phyloP scores from a whole-genome alignment of 2,113 vertebrate species.

The Fulica atra region DNA sequence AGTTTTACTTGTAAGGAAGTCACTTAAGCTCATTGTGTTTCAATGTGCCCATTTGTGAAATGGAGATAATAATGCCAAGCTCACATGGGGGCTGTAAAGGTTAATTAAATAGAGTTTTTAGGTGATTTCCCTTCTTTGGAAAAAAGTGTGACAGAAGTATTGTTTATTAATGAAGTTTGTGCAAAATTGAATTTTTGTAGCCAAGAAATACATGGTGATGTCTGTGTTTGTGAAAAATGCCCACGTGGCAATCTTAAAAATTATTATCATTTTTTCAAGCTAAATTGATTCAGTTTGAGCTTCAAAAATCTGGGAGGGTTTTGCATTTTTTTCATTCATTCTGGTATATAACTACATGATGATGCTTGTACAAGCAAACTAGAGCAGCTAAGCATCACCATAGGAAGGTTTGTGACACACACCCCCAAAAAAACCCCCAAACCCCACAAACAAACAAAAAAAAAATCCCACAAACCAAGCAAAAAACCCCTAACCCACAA shows the following conservation, averaged over 20 bases:
- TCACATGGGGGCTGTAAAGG: conserved; percentile 63
- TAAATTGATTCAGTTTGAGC: background rate
- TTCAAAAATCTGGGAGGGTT: background rate
- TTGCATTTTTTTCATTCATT: background rate
- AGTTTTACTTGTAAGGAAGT: conserved; percentile 54
- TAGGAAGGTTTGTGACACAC: background rate
- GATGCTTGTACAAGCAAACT: background rate
- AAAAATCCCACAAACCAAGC: background rate
- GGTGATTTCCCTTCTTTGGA: conserved; percentile 55
- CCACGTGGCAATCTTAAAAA: too few relatives aligned
- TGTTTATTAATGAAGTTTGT: conserved; percentile 54
- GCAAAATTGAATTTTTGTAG: background rate
- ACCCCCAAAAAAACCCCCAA: too few relatives aligned
- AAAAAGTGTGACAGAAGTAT: background rate
- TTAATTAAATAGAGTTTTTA: conserved; percentile 68
- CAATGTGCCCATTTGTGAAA: conserved; percentile 57
- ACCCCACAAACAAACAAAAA: too few relatives aligned
- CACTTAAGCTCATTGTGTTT: conserved; percentile 49
- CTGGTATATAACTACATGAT: background rate
- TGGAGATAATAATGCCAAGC: conserved; percentile 52
- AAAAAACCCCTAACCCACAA: background rate
- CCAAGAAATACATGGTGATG: background rate
- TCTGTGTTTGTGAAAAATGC: background rate
- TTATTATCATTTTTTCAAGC: background rate
- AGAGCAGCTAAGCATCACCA: background rate